A percentile compares a stretch with the other conserved stretches of the same genome.
Evolutionary conservation across 2,113 vertebrate genomes (phyloP).

Genomic region (Pycnonotus jocosus): DNA sequence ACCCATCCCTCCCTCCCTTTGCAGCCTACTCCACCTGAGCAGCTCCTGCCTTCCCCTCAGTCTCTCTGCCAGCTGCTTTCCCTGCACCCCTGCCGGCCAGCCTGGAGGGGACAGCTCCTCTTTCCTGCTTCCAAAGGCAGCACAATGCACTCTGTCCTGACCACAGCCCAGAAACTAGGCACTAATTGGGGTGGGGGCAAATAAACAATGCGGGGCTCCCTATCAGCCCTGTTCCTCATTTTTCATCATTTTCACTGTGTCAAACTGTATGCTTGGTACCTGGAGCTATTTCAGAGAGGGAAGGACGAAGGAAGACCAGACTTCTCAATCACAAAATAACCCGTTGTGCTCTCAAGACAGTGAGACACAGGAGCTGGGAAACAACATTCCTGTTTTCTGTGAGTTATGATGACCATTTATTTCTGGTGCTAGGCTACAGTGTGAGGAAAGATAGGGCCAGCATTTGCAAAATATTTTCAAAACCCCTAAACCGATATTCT

Average conservation of each 20-base stretch:
- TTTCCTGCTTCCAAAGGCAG: fast-evolving
- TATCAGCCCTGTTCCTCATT: neutral
- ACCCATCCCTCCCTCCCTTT: fast-evolving
- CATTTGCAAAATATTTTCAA: neutral
- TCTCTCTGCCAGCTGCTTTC: neutral
- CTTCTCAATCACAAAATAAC: neutral
- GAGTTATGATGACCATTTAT: neutral
- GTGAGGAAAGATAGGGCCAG: neutral
- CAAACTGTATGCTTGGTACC: neutral
- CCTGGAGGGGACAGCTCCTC: neutral
- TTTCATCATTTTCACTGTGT: neutral
- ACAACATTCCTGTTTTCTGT: neutral
- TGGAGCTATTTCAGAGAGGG: neutral
- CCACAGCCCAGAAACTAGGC: fast-evolving
- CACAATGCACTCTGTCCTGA: neutral
- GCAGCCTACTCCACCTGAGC: neutral
- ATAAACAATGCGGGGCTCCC: neutral
- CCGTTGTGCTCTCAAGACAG: neutral
- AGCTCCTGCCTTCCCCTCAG: neutral
- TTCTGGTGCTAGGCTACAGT: neutral
- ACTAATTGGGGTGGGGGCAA: neutral
- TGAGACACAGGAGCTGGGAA: neutral
- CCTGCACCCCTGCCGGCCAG: neutral
- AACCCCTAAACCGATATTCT: neutral
- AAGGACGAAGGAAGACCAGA: neutral